Evolutionary conservation across 2,113 vertebrate species (phyloP).

Genomic region (Hylia prasina): DNA sequence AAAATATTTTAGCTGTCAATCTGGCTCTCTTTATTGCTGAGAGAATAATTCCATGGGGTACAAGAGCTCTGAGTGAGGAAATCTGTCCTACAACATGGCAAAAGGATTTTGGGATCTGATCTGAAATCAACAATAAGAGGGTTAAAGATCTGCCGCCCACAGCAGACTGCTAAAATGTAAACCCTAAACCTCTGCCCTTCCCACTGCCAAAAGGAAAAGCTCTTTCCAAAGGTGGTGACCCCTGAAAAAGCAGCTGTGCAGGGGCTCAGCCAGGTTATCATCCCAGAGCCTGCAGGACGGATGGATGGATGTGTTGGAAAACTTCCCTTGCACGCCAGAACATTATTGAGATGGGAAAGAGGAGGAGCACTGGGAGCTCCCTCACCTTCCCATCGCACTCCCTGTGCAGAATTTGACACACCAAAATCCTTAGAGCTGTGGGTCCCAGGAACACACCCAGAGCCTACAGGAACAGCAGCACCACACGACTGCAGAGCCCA

Average conservation of each 20-base stretch:
- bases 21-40: background rate
- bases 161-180: background rate
- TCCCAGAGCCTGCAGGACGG: background rate
- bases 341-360: background rate
- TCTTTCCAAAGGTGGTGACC: background rate
- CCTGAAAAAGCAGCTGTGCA: background rate
- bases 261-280: rapidly evolving
- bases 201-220: background rate
- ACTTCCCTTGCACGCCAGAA: background rate
- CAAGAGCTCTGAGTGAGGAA: background rate
- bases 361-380: background rate
- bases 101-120: background rate
- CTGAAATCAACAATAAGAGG: background rate
- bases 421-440: background rate
- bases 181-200: background rate
- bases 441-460: rapidly evolving
- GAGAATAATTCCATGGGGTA: background rate
- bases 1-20: slow-evolving; percentile 36
- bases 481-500: background rate
- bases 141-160: background rate
- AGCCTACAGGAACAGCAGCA: background rate
- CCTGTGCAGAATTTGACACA: background rate
- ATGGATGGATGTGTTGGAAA: background rate
- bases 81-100: background rate
- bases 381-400: background rate